Conservation (phyloP, 2,797 vertebrate genomes). For the Brachyalestes nurse region DNA sequence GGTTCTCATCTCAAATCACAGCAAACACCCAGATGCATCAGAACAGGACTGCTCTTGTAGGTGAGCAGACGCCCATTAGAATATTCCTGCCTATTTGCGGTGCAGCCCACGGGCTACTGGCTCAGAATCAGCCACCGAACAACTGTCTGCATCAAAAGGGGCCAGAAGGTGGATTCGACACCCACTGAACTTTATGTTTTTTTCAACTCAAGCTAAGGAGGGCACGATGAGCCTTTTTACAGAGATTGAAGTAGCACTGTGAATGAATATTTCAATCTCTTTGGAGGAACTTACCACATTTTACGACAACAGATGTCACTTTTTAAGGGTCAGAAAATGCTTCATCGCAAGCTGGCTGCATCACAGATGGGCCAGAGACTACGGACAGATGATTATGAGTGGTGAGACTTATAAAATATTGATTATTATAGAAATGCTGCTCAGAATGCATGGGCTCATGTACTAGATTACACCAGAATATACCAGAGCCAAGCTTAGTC, state of each 20-base stretch:
- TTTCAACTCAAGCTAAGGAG: constrained; percentile 56
- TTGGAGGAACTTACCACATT: constrained; percentile 57
- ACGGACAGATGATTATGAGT: constrained; percentile 51
- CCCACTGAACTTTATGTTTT: constrained; percentile 65
- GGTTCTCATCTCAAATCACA: constrained; percentile 32
- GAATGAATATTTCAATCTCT: constrained; percentile 69
- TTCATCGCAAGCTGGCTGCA: constrained; percentile 42
- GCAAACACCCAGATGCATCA: constrained; percentile 57
- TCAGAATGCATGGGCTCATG: constrained; percentile 36
- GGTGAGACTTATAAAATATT: constrained; percentile 66
- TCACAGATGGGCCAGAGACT: constrained; percentile 48
- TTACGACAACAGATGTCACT: constrained; percentile 60
- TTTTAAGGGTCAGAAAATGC: constrained; percentile 39
- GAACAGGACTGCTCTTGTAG: constrained; percentile 56
- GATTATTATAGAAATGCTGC: constrained; percentile 53
- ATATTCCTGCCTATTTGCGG: constrained; percentile 74
- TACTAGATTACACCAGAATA: constrained; percentile 11
- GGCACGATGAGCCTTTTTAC: constrained; percentile 60
- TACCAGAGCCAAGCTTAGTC: background rate
- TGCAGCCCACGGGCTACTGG: constrained; percentile 59
- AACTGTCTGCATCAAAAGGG: constrained; percentile 40
- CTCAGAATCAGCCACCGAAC: constrained; percentile 52
- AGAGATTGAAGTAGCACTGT: constrained; percentile 61
- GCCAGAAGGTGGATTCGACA: constrained; percentile 62
- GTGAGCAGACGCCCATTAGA: constrained; percentile 67